Evolutionary conservation across 2,888 invertebrate genomes (phyloP), one percentile per base, ranked within the genome.

Genomic region (Acronicta aceris): DNA sequence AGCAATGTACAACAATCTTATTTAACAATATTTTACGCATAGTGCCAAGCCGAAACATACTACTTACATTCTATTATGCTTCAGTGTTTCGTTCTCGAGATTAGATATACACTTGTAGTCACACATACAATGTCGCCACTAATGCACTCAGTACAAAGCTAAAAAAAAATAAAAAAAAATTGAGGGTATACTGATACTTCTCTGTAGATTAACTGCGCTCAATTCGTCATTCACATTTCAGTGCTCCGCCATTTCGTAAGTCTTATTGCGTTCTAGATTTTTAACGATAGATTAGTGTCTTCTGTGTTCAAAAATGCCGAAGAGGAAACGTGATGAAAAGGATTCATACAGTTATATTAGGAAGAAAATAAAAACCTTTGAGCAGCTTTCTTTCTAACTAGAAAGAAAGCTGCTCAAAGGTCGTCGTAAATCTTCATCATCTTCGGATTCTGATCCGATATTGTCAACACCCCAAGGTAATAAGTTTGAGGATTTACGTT

Each of bases 341-440:
- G 21, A 45, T 45, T 25, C 43, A 21, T 45, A 3, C 2, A 45
- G 25, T 25, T 45, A 45, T 45, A 45, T 13, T 13, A 9, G n/a
- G 13, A n/a, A 45, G 13, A 16, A 16, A 45, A 45, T 25, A 7
- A 45, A 25, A 7, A 45, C n/a, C n/a, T n/a, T n/a, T n/a, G n/a
- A n/a, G n/a, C n/a, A n/a, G n/a, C n/a, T n/a, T n/a, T n/a, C n/a
- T n/a, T n/a, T n/a, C n/a, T n/a, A 45, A 7, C 8, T 45, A 7
- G 43, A 25, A 45, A 45, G 43, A n/a, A 45, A 45, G n/a, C 12
- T 25, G 21, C 16, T 42, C 3, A 42, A 42, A 42, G 41, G 8
- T 17, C 43, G 43, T 13, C 43, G 21, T 25, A 21, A n/a, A 45
- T 45, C 43, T 45, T 45, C 43, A 45, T 45, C 43, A 45, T 45